Evolutionary conservation across 1,140 invertebrate species (phyloP).

Genomic region (Pachyrhynchus sulphureomaculatus): DNA sequence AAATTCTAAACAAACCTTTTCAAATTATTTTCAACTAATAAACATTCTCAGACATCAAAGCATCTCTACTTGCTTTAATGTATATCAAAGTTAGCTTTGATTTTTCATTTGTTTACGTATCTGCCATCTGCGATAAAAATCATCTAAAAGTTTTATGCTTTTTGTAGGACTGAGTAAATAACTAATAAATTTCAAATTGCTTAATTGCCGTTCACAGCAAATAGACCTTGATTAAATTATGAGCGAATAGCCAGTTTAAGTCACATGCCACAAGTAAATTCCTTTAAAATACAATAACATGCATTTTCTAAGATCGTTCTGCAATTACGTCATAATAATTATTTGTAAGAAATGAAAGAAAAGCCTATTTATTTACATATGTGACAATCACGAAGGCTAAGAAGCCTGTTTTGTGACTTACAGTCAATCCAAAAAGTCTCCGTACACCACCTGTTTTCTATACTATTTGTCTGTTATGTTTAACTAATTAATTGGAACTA

Average conservation of each 20-base stretch:
- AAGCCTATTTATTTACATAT: too few relatives aligned
- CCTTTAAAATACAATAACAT: too few relatives aligned
- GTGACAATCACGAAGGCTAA: too few relatives aligned
- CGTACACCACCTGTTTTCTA: too few relatives aligned
- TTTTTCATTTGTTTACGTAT: constrained; percentile 29
- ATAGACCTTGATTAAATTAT: background rate
- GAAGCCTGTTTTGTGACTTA: too few relatives aligned
- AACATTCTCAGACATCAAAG: constrained; percentile 31
- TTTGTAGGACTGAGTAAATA: constrained; percentile 17
- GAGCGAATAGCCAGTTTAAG: background rate
- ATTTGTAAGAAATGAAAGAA: too few relatives aligned
- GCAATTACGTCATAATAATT: too few relatives aligned
- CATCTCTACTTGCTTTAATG: constrained; percentile 18
- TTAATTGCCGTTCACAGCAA: constrained; percentile 7
- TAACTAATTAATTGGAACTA: too few relatives aligned
- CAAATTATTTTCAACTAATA: constrained; percentile 26
- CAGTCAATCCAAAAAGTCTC: too few relatives aligned
- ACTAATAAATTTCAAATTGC: constrained; percentile 12
- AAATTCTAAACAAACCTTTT: constrained; percentile 19
- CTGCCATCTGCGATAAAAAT: constrained; percentile 27
- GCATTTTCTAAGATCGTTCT: too few relatives aligned
- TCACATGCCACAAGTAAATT: background rate
- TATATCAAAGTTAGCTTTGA: constrained; percentile 28
- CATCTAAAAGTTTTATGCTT: constrained; percentile 22
- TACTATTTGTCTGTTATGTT: too few relatives aligned